Base-by-base conservation (phyloP, 2,797 vertebrate genomes). In the Syngnathus acus region DNA sequence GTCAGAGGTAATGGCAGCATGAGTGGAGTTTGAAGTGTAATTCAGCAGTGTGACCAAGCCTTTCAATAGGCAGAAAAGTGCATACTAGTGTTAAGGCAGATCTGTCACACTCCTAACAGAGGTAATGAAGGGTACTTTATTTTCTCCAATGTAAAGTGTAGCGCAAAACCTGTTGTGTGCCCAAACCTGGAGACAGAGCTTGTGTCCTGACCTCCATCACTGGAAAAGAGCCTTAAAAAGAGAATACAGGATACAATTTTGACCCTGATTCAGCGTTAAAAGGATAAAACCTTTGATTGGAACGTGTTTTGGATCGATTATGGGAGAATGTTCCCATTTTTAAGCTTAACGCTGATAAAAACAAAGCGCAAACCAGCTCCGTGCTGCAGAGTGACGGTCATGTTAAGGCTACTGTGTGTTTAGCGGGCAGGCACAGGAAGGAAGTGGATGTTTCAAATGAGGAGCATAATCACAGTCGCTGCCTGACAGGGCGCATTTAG, bases 391-490 rank as follows among this genome's bases (percentile, higher is more conserved):
- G 68, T 64, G 80, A 82, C 74, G 73, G 72, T 72, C 75, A 83
- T 75, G 80, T 78, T 83, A 79, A 78, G 78, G 78, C 68, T 50
- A 69, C 62, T 79, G 68, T 67, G 72, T 74, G 63, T 76, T 78
- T 70, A 48, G 21, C 13, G 54, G 16, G 32, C 0, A n/a, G 42
- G 50, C 38, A 60, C 42, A 57, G 37, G 64, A 59, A 55, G 39
- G 58, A 11, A 42, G 38, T 26, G 67, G 65, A 50, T 79, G 81
- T 89, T 86, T 88, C 85, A 87, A 87, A 86, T 80, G 72, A 86
- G 75, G 70, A 78, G 66, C 71, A 76, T 88, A 89, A 91, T 86
- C 84, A 86, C 88, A 91, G 78, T 85, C 84, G 89, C 88, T 89
- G 86, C 73, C 86, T 88, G 86, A 85, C 87, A 88, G 73, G 72